Conservation (phyloP, 2,113 vertebrate genomes). For the Nesoenas mayeri region DNA sequence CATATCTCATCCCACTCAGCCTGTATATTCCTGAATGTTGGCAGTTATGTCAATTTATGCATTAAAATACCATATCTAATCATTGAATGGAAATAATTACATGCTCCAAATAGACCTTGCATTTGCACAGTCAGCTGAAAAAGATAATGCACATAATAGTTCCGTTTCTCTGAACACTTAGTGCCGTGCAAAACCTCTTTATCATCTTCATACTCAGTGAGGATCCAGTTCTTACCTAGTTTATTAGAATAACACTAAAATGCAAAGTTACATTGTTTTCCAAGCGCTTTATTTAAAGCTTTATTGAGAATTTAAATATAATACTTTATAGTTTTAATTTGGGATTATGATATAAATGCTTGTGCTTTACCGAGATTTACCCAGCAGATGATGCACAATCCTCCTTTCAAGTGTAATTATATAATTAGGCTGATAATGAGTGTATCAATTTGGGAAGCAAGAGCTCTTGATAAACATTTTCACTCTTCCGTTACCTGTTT, state of each 20-base stretch:
- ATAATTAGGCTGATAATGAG: conserved; percentile 9
- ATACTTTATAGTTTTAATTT: background rate
- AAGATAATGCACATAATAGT: background rate
- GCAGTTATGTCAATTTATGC: background rate
- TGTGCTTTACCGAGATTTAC: background rate
- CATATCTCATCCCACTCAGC: background rate
- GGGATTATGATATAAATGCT: background rate
- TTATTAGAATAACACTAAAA: background rate
- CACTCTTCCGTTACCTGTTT: background rate
- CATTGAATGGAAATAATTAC: background rate
- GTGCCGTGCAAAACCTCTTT: background rate
- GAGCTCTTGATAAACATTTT: background rate
- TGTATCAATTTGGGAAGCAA: conserved; percentile 6
- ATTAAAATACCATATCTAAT: background rate
- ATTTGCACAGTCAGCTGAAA: background rate
- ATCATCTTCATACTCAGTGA: background rate
- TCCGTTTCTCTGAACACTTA: background rate
- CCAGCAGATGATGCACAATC: background rate
- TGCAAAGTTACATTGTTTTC: background rate
- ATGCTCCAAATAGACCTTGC: background rate
- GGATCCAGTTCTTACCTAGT: background rate
- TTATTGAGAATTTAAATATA: background rate
- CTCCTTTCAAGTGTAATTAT: background rate
- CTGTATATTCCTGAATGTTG: background rate
- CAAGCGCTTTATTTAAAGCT: background rate